Conservation (phyloP, 2,888 invertebrate species). For the Eilema griseolum region DNA sequence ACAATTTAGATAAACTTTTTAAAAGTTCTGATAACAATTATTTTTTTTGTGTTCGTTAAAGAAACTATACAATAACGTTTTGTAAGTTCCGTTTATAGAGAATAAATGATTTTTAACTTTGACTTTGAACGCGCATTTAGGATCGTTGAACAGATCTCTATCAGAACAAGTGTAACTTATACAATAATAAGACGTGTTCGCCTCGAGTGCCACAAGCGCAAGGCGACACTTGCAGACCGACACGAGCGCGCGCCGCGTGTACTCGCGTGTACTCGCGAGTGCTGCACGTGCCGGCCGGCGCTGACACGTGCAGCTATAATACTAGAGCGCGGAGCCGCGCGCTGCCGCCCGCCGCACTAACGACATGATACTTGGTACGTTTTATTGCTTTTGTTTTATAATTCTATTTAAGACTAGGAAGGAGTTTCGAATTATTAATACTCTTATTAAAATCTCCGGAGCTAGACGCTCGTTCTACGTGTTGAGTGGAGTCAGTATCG, state of each 20-base stretch:
- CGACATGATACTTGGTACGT: slow-evolving; percentile 12
- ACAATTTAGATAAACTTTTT: neutral
- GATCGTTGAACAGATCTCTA: neutral
- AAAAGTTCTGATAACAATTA: neutral
- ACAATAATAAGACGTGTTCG: neutral
- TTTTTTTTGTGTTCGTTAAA: neutral
- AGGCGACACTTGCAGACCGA: slow-evolving; percentile 1
- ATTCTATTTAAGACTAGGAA: neutral
- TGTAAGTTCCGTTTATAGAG: no score
- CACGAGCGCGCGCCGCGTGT: slow-evolving; percentile 29
- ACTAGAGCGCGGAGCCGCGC: slow-evolving; percentile 53
- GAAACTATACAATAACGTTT: neutral
- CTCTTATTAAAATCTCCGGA: neutral
- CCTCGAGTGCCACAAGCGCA: neutral
- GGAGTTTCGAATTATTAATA: neutral
- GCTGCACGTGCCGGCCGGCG: slow-evolving; percentile 45
- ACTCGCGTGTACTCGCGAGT: slow-evolving; percentile 38
- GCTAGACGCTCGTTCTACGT: neutral
- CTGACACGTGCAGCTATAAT: slow-evolving; percentile 46
- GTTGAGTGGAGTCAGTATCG: neutral
- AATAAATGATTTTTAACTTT: no score
- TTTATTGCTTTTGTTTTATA: neutral
- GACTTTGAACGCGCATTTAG: neutral
- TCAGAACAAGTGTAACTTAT: neutral
- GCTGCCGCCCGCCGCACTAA: slow-evolving; percentile 31